phyloP scores from a whole-genome alignment of 2,113 vertebrate genomes.

The Ammodytes dubius region DNA sequence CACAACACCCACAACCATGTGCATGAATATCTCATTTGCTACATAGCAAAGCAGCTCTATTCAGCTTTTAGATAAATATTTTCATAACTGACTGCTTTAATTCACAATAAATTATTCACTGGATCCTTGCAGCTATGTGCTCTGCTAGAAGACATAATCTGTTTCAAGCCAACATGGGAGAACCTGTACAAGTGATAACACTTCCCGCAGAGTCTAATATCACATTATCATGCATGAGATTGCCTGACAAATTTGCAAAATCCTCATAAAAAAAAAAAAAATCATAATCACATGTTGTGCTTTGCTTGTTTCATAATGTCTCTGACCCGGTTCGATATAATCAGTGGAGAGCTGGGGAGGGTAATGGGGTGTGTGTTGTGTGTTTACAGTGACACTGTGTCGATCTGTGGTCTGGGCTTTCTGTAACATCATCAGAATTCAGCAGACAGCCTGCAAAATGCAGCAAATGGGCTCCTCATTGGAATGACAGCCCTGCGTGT shows the following conservation, averaged over 20 bases:
- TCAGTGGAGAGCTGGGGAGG: slow-evolving; percentile 40
- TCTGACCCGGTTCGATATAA: slow-evolving; percentile 52
- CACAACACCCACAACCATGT: not conserved
- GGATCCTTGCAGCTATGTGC: slow-evolving; percentile 77
- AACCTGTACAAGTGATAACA: slow-evolving; percentile 48
- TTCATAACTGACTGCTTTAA: slow-evolving; percentile 65
- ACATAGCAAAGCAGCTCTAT: slow-evolving; percentile 11
- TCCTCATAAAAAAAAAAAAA: slow-evolving; percentile 15
- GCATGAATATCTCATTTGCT: not conserved
- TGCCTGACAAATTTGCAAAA: slow-evolving; percentile 51
- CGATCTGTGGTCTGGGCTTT: slow-evolving; percentile 40
- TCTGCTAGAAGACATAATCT: slow-evolving; percentile 64
- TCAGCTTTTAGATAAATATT: slow-evolving; percentile 71
- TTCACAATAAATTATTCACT: slow-evolving; percentile 81
- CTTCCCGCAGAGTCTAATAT: slow-evolving; percentile 54
- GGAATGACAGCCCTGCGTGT: slow-evolving; percentile 78
- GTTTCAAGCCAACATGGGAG: slow-evolving; percentile 57
- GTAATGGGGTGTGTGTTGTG: slow-evolving; percentile 5
- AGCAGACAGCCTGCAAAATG: slow-evolving; percentile 76
- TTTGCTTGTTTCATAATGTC: slow-evolving; percentile 58
- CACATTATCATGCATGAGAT: slow-evolving; percentile 66
- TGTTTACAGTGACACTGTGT: slow-evolving; percentile 37
- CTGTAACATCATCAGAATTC: slow-evolving; percentile 82
- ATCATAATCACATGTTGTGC: slow-evolving; percentile 48
- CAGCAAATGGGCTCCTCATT: slow-evolving; percentile 81